A percentile compares a stretch with the other conserved stretches of the same genome.
Evolutionary conservation across 1,140 invertebrate species (phyloP).

Genomic region (Bombus superbus): DNA sequence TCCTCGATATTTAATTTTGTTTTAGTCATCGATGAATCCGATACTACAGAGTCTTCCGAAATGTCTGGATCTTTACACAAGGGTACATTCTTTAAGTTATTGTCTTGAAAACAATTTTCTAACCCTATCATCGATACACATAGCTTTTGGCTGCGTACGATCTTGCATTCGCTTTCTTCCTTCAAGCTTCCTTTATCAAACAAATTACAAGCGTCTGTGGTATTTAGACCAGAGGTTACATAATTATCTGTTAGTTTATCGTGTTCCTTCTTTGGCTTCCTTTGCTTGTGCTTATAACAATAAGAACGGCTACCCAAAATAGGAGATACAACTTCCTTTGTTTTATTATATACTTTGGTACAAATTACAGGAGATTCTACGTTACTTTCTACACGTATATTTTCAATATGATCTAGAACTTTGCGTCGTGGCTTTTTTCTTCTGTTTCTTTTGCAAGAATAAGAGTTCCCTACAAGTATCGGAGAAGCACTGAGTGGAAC

Average conservation of each 20-base stretch:
- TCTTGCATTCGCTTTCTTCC: background rate
- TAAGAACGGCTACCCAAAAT: background rate
- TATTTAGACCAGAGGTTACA: background rate
- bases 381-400: background rate
- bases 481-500: conserved; percentile 8
- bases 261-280: background rate
- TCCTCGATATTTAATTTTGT: conserved; percentile 13
- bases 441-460: background rate
- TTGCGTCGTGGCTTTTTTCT: background rate
- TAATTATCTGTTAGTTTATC: too few species aligned
- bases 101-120: background rate
- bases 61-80: background rate
- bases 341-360: background rate
- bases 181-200: background rate
- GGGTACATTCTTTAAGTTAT: background rate
- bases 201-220: too few species aligned
- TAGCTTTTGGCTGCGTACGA: background rate
- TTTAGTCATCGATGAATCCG: background rate
- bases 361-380: background rate
- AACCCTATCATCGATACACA: background rate
- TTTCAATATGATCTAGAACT: background rate
- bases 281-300: background rate
- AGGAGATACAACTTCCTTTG: background rate
- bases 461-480: background rate
- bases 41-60: background rate